Evolutionary conservation across 2,888 invertebrate species (phyloP).

Genomic region (Lordiphosa fenestrarum): DNA sequence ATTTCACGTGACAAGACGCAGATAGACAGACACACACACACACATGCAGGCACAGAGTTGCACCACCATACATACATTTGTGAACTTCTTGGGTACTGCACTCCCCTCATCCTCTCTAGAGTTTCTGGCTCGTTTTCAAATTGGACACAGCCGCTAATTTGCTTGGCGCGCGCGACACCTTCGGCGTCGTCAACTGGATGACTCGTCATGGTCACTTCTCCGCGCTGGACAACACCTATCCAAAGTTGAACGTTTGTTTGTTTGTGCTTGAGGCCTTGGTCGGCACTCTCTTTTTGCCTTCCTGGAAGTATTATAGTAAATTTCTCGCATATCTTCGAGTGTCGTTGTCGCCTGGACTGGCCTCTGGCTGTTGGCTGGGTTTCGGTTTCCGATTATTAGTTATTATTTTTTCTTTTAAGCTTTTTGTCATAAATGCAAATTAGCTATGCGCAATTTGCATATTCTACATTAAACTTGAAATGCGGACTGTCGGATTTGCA

Average conservation of each 20-base stretch:
- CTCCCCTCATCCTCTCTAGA: constrained; percentile 19
- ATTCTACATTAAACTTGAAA: constrained; percentile 63
- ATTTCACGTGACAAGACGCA: constrained; percentile 70
- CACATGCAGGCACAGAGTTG: constrained; percentile 2
- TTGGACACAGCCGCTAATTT: constrained; percentile 78
- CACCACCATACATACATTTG: constrained; percentile 1
- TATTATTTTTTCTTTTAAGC: constrained; percentile 52
- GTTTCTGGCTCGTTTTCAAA: constrained; percentile 65
- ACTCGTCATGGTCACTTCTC: constrained; percentile 67
- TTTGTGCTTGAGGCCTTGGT: constrained; percentile 40
- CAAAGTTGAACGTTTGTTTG: constrained; percentile 39
- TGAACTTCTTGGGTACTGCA: neutral
- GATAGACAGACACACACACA: constrained; percentile 17
- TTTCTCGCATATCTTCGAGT: constrained; percentile 69
- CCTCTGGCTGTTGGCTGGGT: constrained; percentile 25
- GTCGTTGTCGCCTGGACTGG: constrained; percentile 44
- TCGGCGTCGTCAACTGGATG: constrained; percentile 29
- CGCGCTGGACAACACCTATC: constrained; percentile 41
- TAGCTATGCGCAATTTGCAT: constrained; percentile 71
- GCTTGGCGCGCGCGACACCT: constrained; percentile 74
- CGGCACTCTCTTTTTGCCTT: constrained; percentile 59
- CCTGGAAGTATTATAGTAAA: constrained; percentile 75
- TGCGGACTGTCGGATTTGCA: constrained; percentile 18
- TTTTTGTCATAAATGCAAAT: constrained; percentile 67
- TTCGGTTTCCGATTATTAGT: constrained; percentile 64